Percentiles rank a stretch among this genome's conserved stretches.
These are phyloP conservation scores for Latrodectus elegans DNA, from an alignment of 2,888 invertebrate species.

Conservation along the genomic window DNA sequence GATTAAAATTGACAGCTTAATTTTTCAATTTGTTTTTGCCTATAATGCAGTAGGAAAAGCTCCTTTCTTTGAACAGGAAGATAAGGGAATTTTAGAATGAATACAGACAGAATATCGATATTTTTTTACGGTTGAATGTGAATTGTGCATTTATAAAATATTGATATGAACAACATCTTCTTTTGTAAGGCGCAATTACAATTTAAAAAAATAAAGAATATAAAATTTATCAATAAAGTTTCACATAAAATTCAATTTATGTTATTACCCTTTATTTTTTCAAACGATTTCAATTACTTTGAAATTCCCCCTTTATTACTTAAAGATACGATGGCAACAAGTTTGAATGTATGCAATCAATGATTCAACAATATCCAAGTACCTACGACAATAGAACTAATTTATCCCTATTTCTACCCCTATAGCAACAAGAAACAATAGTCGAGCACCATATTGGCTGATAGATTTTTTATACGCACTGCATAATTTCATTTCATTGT, in stretches of 20 bases:
- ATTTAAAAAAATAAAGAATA: slow-evolving; percentile 4
- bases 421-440: slow-evolving; percentile 38
- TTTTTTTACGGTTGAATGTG: not conserved
- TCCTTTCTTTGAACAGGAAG: too few species aligned
- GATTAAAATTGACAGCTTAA: too few species aligned
- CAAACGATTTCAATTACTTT: slow-evolving; percentile 37
- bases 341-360: slow-evolving; percentile 42
- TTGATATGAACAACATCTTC: slow-evolving; percentile 44
- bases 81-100: not conserved
- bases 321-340: slow-evolving; percentile 42
- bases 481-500: not conserved
- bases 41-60: too few species aligned
- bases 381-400: slow-evolving; percentile 39
- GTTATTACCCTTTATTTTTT: slow-evolving; percentile 21
- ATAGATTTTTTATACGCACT: not conserved
- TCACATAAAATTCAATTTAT: slow-evolving; percentile 42
- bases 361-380: slow-evolving; percentile 33
- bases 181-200: not conserved
- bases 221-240: not conserved
- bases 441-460: not conserved
- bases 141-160: slow-evolving; percentile 21
- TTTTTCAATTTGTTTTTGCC: too few species aligned
- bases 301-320: slow-evolving; percentile 24
- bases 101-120: slow-evolving; percentile 13
- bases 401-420: slow-evolving; percentile 16